Evolutionary conservation across 2,888 invertebrate genomes (phyloP).

Genomic region (Latheticus oryzae): DNA sequence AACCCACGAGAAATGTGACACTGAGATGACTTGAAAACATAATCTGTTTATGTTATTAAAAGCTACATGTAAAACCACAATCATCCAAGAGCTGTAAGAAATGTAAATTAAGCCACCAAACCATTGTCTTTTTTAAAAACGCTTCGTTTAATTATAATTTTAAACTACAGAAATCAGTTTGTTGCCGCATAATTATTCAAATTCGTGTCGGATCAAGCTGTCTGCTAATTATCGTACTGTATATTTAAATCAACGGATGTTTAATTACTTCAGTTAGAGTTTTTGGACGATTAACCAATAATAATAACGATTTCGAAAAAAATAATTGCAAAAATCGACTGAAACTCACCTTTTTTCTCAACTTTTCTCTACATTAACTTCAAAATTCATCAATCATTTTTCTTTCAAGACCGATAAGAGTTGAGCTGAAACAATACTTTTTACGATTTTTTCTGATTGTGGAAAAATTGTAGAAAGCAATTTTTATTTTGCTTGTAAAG

Average conservation of each 20-base stretch:
- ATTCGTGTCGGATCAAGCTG: not conserved
- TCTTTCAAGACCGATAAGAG: not conserved
- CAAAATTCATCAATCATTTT: constrained; percentile 8
- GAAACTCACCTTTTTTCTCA: not conserved
- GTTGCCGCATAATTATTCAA: not conserved
- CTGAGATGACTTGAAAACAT: not conserved
- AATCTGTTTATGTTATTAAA: not conserved
- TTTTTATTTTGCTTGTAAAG: no score
- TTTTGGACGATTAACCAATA: no score
- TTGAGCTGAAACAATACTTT: constrained; percentile 1
- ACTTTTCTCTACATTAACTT: not conserved
- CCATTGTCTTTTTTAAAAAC: not conserved
- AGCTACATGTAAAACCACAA: constrained; percentile 3
- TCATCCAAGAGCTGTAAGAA: not conserved
- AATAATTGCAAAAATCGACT: not conserved
- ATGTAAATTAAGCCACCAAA: not conserved
- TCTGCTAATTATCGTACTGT: no score
- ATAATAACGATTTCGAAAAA: no score
- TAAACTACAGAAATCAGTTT: not conserved
- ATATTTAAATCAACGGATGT: no score
- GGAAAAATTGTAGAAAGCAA: not conserved
- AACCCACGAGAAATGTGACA: constrained; percentile 1
- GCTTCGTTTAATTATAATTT: constrained; percentile 1
- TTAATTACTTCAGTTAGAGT: not conserved
- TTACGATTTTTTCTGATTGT: not conserved